Evolutionary conservation across 2,888 invertebrate species (phyloP), one percentile per base, ranked within the genome.

Genomic region (Epirrhoe tristata): DNA sequence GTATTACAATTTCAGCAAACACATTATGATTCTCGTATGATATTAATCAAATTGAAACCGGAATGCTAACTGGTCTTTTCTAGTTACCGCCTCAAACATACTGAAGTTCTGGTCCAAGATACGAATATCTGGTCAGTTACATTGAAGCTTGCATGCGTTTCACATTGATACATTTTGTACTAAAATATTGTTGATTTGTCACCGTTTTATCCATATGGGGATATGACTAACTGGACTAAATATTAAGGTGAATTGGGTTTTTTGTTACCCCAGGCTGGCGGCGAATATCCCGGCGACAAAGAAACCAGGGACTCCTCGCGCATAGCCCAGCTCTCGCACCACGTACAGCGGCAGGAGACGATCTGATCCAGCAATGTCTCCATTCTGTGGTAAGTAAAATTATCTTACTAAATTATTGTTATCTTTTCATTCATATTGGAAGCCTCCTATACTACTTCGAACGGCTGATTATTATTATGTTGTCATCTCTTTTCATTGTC

Each of bases 211-310:
- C 10, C 6, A 54, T 17, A 7, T 51, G 34, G 12, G 32, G 16
- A 31, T 34, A 51, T 8, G 10, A 34, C 10, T 1, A 46, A 53
- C 16, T 10, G 7, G 16, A 57, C 52, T 14, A 43, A 39, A 52
- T 60, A 53, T 55, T 14, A 34, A 55, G 52, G 51, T 48, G 5
- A 46, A 52, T 32, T 58, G 12, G 39, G 16, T 48, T 61, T 36
- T 36, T 67, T 66, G 89, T 82, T 94, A 98, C 98, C 98, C 98
- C 75, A 99, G 95, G 80, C 98, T 98, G 0, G 98, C 99, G 50
- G 98, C 98, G 86, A 99, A 99, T 67, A 99, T 97, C 17, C 98
- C 98, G 5, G 99, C 98, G 0, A 99, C 98, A 87, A 99, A 99
- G 78, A 99, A 96, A 2, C 99, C 98, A 0, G 98, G 97, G 1